Conservation (phyloP, 64 coral and sea anemone species). For the Montipora sp. region DNA sequence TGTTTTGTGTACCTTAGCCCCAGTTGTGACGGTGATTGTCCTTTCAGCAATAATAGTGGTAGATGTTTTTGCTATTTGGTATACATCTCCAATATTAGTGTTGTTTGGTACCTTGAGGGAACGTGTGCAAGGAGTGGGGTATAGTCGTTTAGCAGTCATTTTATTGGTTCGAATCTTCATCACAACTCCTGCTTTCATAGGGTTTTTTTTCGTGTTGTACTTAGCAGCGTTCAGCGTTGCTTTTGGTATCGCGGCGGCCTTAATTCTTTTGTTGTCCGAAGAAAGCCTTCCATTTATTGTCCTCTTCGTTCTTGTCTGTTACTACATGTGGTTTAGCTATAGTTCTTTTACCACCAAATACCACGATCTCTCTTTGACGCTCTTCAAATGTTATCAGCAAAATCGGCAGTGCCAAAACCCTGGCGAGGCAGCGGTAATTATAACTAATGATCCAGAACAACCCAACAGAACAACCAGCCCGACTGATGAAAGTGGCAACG, state of each 20-base stretch:
- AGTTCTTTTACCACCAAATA: conserved; percentile 26
- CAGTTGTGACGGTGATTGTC: neutral
- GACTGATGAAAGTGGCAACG: neutral
- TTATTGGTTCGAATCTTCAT: neutral
- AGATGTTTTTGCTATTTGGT: neutral
- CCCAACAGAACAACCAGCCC: neutral
- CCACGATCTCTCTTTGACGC: neutral
- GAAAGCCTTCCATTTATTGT: neutral
- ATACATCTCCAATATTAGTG: neutral
- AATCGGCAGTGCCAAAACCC: too few species aligned
- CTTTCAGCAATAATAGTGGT: neutral
- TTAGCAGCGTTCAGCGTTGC: neutral
- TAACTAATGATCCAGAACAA: neutral
- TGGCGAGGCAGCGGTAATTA: neutral
- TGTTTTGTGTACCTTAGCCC: neutral
- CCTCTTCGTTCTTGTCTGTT: neutral
- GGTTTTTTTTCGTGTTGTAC: neutral
- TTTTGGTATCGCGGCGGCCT: neutral
- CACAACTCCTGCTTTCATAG: neutral
- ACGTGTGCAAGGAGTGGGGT: neutral
- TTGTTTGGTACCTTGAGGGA: neutral
- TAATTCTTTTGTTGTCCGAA: neutral
- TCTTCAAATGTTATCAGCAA: neutral
- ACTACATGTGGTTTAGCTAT: conserved; percentile 14
- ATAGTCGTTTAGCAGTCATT: neutral